phyloP scores from a whole-genome alignment of 2,797 vertebrate species.

The Thamnophis elegans region DNA sequence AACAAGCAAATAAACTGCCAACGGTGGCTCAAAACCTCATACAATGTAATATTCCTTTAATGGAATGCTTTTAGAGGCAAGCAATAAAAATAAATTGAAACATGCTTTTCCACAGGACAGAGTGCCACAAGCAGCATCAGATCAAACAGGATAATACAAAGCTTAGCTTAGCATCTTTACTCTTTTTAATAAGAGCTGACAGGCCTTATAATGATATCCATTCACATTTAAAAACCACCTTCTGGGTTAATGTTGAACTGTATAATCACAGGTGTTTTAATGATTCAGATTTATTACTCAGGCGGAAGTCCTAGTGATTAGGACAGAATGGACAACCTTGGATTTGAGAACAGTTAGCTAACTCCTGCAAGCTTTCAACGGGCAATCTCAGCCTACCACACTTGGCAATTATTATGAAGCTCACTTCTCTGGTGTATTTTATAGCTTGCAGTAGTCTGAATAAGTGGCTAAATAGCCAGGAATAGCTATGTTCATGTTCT shows the following conservation, averaged over 20 bases:
- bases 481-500: conserved; percentile 26
- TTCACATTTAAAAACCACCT: conserved; percentile 60
- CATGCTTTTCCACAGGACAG: conserved; percentile 69
- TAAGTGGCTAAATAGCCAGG: conserved; percentile 39
- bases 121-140: conserved; percentile 67
- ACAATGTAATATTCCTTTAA: conserved; percentile 72
- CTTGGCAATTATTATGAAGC: conserved; percentile 11
- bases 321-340: conserved; percentile 23
- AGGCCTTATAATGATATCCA: conserved; percentile 66
- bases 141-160: conserved; percentile 67
- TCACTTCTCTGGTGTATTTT: conserved; percentile 43
- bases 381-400: not conserved
- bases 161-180: conserved; percentile 60
- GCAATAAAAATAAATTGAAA: conserved; percentile 79
- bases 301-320: not conserved
- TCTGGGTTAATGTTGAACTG: conserved; percentile 60
- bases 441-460: conserved; percentile 37
- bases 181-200: conserved; percentile 64
- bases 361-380: conserved; percentile 41
- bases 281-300: conserved; percentile 41
- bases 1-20: conserved; percentile 70
- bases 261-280: conserved; percentile 71
- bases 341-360: conserved; percentile 64
- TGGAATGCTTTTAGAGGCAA: conserved; percentile 76
- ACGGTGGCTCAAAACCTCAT: conserved; percentile 65